Base-by-base conservation (phyloP, 2,797 vertebrate genomes). In the Malacoraja senta region DNA sequence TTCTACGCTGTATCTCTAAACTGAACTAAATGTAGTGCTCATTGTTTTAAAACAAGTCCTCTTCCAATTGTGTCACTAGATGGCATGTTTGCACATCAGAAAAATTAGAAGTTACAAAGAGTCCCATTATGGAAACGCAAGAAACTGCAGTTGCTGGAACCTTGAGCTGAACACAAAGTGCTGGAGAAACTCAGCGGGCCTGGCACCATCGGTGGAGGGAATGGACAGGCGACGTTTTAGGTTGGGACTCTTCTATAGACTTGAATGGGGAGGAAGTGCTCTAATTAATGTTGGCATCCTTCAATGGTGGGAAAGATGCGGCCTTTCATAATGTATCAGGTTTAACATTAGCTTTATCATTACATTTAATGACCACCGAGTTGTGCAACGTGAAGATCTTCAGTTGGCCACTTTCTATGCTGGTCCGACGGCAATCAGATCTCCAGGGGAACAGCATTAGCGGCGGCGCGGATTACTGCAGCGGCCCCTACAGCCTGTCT, bases 221-320 rank as follows among this genome's bases (percentile, higher is more conserved):
- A 53, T 53, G 44, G 44, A 53, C 44, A 53, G 44, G 6, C 44
- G 44, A 53, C 4, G 44, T 53, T 53, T 53, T 53, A 6, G 4
- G 44, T 53, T 53, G 44, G 44, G 44, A 53, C 4, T 6, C 4
- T 53, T 53, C 4, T 6, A 6, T 53, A 6, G 44, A 53, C 44
- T 53, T 4, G 44, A 53, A 53, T 53, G 44, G 44, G 44, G 44
- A 6, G 44, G 44, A 6, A 38, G 72, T 53, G 35, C n/a, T n/a
- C 35, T 74, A 91, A 91, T 76, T 92, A 92, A 72, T 58, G 63
- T 92, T 58, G 71, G 71, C 19, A 24, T 92, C 38, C n/a, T 92
- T 92, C 68, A 53, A n/a, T 76, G 90, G 90, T 92, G 90, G 90
- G 90, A 92, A 58, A 76, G 35, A 38, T 76, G 38, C 90, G 58